Evolutionary conservation across 2,113 vertebrate genomes (phyloP), one percentile per base, ranked within the genome.

Genomic region (Accipiter cooperii): DNA sequence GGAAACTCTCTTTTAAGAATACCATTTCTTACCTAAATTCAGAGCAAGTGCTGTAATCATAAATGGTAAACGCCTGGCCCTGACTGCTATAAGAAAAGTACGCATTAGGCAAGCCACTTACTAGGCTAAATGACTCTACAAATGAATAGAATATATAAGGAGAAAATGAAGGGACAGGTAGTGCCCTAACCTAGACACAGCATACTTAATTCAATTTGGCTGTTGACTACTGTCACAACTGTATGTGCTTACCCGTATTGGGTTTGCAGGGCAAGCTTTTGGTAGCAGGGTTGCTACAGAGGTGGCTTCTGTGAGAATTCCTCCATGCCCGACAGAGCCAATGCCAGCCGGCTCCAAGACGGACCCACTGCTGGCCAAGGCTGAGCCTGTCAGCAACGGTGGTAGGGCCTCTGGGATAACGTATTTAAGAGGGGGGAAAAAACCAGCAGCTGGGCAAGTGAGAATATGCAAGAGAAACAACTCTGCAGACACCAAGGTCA

Each of bases 361-460:
- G 2, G 25, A 24, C 25, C 28, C 0, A 0, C 26, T 7, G 1
- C 61, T 55, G 49, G 71, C 51, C n/a, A n/a, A 36, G 9, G 70
- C 76, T 2, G 22, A 91, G 71, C 52, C 63, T 52, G 20, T 17
- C 71, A 76, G 57, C 4, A 2, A 8, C 0, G 1, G 29, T 17
- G 1, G 2, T 0, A 10, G 40, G 3, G 0, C 13, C 63, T 54
- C 73, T 34, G 33, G 12, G 6, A 26, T 18, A 17, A 24, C 0
- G 1, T 1, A 19, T 4, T 49, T 63, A 54, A 58, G 71, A 47
- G 4, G 17, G 4, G 17, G 14, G 10, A 4, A 8, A 65, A 52
- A 64, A 2, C 4, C 29, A 12, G 68, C 73, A 87, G 42, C 57
- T 4, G 3, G 47, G 15, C 61, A 29, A 92, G 42, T 2, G 21